Base-by-base conservation (phyloP, 2,888 invertebrate species). In the Parnassius glacialis region DNA sequence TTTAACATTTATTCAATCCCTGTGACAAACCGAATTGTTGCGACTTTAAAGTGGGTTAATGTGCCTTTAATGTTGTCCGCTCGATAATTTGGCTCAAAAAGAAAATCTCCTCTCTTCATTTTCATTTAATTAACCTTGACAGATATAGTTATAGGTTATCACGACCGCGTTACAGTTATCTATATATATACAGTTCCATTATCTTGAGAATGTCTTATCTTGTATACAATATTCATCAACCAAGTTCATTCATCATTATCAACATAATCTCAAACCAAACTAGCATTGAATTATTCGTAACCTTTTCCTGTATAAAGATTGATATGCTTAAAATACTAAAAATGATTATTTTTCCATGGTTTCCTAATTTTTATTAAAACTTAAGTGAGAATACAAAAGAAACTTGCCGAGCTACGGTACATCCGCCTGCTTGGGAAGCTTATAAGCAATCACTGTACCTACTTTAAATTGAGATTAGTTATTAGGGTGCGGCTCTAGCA, bases 21-120 rank as follows among this genome's bases (percentile, higher is more conserved):
- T 74, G 73, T 80, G 79, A 79, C 80, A 75, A 70, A 78, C 75
- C 80, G 74, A 77, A 80, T 77, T 81, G 74, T 84, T 84, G 85
- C 81, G 78, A 74, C 79, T 77, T 74, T 62, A 79, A 89, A 87
- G 80, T 88, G 76, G 87, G 87, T 86, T 88, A 89, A 90, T 85
- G 85, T 80, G 75, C 80, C 74, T 75, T 72, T 78, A 74, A 88
- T 86, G 83, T 84, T 75, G 85, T 78, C 75, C 84, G 80, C 70
- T 76, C 71, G 73, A 79, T 78, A 78, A 83, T 86, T 80, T 41
- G 79, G 74, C 71, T 76, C 74, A 72, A 73, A 77, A 76, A 75
- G 75, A 79, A 70, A 71, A 75, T 75, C 73, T 74, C 71, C 71
- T 72, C 75, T 70, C 71, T 77, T 70, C 68, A 64, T 67, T 1